phyloP scores from a whole-genome alignment of 2,113 vertebrate species.

The Antechinus flavipes region DNA sequence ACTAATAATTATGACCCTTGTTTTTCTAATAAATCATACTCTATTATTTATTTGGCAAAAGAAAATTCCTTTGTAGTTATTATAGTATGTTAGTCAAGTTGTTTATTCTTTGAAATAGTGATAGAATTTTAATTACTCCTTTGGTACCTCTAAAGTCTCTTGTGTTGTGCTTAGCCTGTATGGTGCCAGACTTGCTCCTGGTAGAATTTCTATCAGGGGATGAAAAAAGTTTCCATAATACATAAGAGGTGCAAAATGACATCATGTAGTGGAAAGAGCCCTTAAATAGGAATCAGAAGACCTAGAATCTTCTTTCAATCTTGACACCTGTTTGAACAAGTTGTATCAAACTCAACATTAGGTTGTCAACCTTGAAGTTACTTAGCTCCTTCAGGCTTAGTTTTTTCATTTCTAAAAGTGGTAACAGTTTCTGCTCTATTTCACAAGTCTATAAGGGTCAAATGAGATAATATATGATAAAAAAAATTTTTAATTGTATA shows the following conservation, averaged over 20 bases:
- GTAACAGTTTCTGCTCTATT: not conserved
- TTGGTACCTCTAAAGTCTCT: constrained; percentile 36
- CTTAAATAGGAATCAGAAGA: not conserved
- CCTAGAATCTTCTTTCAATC: not conserved
- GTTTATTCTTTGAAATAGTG: constrained; percentile 45
- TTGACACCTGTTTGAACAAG: not conserved
- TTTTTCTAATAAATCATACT: constrained; percentile 73
- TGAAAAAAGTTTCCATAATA: constrained; percentile 24
- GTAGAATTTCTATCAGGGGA: constrained; percentile 41
- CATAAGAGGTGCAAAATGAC: not conserved
- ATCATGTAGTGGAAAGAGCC: not conserved
- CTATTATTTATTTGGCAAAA: constrained; percentile 57
- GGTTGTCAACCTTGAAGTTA: not conserved
- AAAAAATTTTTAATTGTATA: not conserved
- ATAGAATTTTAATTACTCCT: not conserved
- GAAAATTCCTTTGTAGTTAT: constrained; percentile 72
- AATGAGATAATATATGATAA: not conserved
- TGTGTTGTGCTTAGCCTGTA: not conserved
- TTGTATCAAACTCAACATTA: not conserved
- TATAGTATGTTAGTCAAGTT: constrained; percentile 73
- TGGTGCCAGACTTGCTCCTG: constrained; percentile 5
- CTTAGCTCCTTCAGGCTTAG: not conserved
- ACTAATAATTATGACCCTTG: not conserved
- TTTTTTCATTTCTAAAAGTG: not conserved
- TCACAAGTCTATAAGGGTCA: not conserved